Conservation (phyloP, 2,888 invertebrate species). For the Cremastobaeus sp. region DNA sequence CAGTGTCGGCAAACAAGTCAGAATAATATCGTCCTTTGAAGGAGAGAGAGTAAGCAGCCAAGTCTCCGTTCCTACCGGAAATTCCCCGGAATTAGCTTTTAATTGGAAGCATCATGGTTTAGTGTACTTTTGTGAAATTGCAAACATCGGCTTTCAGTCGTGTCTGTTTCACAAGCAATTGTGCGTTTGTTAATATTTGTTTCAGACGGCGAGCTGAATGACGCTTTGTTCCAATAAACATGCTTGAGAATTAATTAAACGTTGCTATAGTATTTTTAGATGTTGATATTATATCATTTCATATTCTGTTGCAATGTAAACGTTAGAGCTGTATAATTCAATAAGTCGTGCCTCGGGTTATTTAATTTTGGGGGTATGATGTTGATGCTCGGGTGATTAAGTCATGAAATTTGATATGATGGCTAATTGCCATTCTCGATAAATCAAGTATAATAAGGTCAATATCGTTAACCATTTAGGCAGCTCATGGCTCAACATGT, state of each 20-base stretch:
- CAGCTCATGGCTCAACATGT: neutral
- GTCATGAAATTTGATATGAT: slow-evolving; percentile 16
- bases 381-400: slow-evolving; percentile 23
- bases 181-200: too few species aligned
- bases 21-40: slow-evolving; percentile 17
- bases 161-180: too few species aligned
- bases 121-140: neutral
- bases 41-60: too few species aligned
- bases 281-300: neutral
- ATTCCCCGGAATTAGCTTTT: slow-evolving; percentile 18
- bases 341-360: slow-evolving; percentile 6
- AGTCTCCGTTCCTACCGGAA: too few species aligned
- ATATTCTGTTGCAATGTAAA: too few species aligned
- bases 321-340: slow-evolving; percentile 9
- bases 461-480: slow-evolving; percentile 31
- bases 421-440: slow-evolving; percentile 25
- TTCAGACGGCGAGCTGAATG: too few species aligned
- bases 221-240: too few species aligned
- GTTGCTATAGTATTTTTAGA: too few species aligned
- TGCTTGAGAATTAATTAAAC: neutral
- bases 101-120: slow-evolving; percentile 14
- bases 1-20: slow-evolving; percentile 36
- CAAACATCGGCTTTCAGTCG: too few species aligned
- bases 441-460: slow-evolving; percentile 33
- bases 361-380: slow-evolving; percentile 24